Base-by-base conservation (phyloP, 2,797 vertebrate species). In the Dermochelys coriacea region DNA sequence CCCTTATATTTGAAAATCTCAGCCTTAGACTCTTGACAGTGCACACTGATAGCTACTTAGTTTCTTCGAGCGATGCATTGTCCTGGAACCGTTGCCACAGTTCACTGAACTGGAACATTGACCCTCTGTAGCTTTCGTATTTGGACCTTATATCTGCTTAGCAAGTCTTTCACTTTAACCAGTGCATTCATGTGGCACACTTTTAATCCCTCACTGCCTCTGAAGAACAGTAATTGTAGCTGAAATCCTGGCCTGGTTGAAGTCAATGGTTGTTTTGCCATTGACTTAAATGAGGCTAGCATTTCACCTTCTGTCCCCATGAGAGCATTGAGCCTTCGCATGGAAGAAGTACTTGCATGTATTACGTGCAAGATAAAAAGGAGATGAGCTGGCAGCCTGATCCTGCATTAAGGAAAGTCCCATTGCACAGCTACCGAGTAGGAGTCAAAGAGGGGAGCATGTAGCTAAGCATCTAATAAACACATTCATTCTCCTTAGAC, bases 91-190 rank as follows among this genome's bases (percentile, higher is more conserved):
- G 95, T 91, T 94, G 96, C 75, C 68, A 84, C 71, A n/a, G 93
- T 89, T 97, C 96, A 93, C 47, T 97, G 97, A 94, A 57, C 94
- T 95, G 93, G 96, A 97, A 97, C 95, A 52, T 75, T 96, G 97
- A 97, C 93, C 95, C 80, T 94, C 91, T 88, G 57, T 92, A 87
- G 61, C 93, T 94, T 78, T 80, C 85, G 77, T 89, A 45, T 93
- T 95, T 95, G 95, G 93, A 95, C 96, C 89, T 94, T 96, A 94
- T 94, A 96, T 96, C 95, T 95, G 96, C 96, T 96, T 95, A 95
- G 91, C 95, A 92, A 94, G 86, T 82, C 94, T 96, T 96, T 95
- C 95, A 97, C 93, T 96, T 97, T 97, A 97, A 97, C 97, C 88
- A 87, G 83, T 27, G 87, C 88, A 31, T 77, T 97, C 96, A 93